Base-by-base conservation (phyloP, 1,140 invertebrate genomes). In the Lepidurus couesii region DNA sequence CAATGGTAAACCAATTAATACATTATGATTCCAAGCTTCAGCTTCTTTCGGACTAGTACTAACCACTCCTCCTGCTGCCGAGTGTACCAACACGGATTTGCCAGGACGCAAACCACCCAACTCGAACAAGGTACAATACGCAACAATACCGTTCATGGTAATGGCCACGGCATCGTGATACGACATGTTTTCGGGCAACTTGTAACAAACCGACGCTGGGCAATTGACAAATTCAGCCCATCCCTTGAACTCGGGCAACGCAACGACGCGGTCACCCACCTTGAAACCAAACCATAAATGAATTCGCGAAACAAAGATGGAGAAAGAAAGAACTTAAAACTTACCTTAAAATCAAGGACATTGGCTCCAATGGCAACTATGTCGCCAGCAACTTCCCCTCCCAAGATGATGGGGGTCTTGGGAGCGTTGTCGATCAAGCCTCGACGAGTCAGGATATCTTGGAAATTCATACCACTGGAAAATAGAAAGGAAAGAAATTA, bases 1-100 rank as follows among this genome's bases (percentile, higher is more conserved):
- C 34, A 34, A 34, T 4, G 34, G 34, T 4, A 34, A 34, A 0
- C 34, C 34, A 34, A 34, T 34, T 3, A 34, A 3, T 4, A 34
- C 34, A 34, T 3, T 34, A 26, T 26, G 3, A 34, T 4, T 34
- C 34, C 3, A 24, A 24, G 24, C 24, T 24, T 24, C 0, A 24
- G 24, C 24, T 24, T 24, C 24, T 24, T 24, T 24, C 24, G 1
- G 24, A 24, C 1, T 24, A 24, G 24, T 24, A 24, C 93, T 93
- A 89, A 95, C 93, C 87, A 96, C 92, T 75, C 93, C 93, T 80
- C 94, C 94, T 73, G 92, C 94, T 81, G 92, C 92, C 26, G 93
- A 95, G 84, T 96, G 93, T 43, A 95, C 87, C 75, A 96, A 87
- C 21, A 96, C 86, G 80, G 90, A 92, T 85, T 95, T 94, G 77